Evolutionary conservation across 1,140 invertebrate species (phyloP).

Genomic region (Pollicipes pollicipes): DNA sequence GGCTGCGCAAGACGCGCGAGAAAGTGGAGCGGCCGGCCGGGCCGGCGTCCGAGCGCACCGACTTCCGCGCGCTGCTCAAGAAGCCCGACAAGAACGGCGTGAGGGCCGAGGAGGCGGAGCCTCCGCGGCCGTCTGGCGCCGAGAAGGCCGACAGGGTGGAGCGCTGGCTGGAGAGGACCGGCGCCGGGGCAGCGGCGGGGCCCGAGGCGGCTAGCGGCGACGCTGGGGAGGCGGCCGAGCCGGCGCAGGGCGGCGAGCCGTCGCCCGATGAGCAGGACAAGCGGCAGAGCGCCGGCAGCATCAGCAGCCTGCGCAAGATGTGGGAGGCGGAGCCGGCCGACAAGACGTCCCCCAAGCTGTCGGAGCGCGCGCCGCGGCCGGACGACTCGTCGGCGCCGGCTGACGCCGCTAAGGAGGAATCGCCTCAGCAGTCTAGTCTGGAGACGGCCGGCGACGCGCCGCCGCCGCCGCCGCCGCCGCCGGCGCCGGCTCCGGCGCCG

Average conservation of each 20-base stretch:
- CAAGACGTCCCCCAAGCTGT: slow-evolving; percentile 13
- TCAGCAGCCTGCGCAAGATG: slow-evolving; percentile 75
- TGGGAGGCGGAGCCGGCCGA: slow-evolving; percentile 45
- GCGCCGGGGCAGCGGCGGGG: too few relatives aligned
- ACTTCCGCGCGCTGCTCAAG: background rate
- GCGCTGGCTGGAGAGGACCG: background rate
- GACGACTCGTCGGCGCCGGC: slow-evolving; percentile 34
- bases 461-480: slow-evolving; percentile 10
- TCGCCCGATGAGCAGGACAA: slow-evolving; percentile 45
- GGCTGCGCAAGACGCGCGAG: background rate
- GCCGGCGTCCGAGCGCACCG: background rate
- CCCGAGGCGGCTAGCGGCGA: too few relatives aligned
- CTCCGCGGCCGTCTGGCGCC: too few relatives aligned
- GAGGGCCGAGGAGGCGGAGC: background rate
- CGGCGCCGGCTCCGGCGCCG: too few relatives aligned
- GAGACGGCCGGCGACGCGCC: slow-evolving; percentile 31
- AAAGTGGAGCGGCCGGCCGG: background rate
- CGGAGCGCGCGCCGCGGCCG: slow-evolving; percentile 6
- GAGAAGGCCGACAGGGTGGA: background rate
- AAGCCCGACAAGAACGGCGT: background rate
- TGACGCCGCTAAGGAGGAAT: slow-evolving; percentile 69
- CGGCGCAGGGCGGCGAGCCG: slow-evolving; percentile 25
- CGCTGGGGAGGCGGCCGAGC: slow-evolving; percentile 18
- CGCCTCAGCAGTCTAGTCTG: slow-evolving; percentile 81
- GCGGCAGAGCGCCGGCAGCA: slow-evolving; percentile 75